A percentile compares a stretch with the other conserved stretches of the same genome.
These are phyloP conservation scores for Microplitis mediator DNA, from an alignment of 1,140 invertebrate species.

Conservation along the genomic window DNA sequence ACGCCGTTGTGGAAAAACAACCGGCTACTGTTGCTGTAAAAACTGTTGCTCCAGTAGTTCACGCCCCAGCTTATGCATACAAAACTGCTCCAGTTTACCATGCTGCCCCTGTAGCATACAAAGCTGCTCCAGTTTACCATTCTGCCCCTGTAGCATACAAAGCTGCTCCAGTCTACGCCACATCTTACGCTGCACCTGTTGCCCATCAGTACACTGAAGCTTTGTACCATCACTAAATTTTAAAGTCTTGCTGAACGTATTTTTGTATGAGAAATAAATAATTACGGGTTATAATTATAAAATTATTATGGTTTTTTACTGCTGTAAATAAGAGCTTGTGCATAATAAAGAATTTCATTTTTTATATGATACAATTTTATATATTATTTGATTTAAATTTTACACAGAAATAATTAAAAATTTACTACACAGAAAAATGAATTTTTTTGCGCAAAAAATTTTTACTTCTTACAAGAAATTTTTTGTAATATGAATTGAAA, in stretches of 20 bases:
- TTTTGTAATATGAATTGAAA: too few species aligned
- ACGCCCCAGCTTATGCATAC: slow-evolving; percentile 11
- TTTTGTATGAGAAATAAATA: neutral
- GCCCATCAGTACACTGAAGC: neutral
- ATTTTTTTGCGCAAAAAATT: too few species aligned
- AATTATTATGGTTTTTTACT: neutral
- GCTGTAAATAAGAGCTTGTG: neutral
- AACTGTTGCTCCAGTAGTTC: neutral
- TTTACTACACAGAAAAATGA: too few species aligned
- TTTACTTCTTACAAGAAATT: too few species aligned
- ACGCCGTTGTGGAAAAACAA: slow-evolving; percentile 27
- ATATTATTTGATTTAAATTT: too few species aligned
- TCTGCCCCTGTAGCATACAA: slow-evolving; percentile 17
- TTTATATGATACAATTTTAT: too few species aligned
- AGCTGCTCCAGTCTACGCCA: neutral
- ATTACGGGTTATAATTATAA: neutral
- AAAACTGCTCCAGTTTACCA: slow-evolving; percentile 5
- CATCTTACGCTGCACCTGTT: slow-evolving; percentile 20
- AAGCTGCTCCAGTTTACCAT: slow-evolving; percentile 1
- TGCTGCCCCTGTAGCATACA: slow-evolving; percentile 2
- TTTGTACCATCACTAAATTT: neutral
- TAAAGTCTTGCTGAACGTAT: neutral
- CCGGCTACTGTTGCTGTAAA: neutral
- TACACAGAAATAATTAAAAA: too few species aligned
- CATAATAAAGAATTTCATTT: too few species aligned